Evolutionary conservation across 1,140 invertebrate species (phyloP).

Genomic region (Wiebesia pumilae): DNA sequence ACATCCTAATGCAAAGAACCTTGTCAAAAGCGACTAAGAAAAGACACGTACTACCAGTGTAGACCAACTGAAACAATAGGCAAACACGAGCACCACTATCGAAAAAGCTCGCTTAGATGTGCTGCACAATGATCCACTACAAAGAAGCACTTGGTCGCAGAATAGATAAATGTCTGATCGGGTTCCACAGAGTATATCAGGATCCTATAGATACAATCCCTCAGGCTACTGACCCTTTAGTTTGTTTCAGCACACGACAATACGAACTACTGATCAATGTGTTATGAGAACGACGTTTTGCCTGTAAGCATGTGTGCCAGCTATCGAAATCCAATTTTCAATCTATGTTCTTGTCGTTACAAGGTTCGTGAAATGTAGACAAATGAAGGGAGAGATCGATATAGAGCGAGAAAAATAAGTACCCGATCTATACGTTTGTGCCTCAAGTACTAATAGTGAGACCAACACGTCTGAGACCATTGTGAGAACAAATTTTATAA

Average conservation of each 20-base stretch:
- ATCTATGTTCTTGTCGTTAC: neutral
- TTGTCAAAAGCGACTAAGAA: too few species aligned
- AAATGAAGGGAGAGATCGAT: neutral
- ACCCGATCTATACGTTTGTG: neutral
- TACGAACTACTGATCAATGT: too few species aligned
- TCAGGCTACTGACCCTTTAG: too few species aligned
- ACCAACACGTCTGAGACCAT: neutral
- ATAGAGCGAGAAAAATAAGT: neutral
- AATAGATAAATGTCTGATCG: neutral
- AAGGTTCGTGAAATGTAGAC: neutral
- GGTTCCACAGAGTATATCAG: neutral
- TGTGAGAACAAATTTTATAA: neutral
- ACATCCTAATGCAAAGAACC: too few species aligned
- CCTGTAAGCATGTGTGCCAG: neutral
- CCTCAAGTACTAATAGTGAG: neutral
- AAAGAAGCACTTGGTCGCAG: neutral
- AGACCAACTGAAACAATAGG: neutral
- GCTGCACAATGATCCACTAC: neutral
- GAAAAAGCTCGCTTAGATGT: neutral
- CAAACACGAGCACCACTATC: neutral
- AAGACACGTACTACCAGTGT: too few species aligned
- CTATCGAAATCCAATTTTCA: slow-evolving; percentile 41
- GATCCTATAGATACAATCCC: too few species aligned
- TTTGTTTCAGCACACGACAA: too few species aligned
- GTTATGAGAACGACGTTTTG: too few species aligned